phyloP scores from a whole-genome alignment of 53 echinoderm and acorn worm genomes.

The Hippasteria phrygiana region DNA sequence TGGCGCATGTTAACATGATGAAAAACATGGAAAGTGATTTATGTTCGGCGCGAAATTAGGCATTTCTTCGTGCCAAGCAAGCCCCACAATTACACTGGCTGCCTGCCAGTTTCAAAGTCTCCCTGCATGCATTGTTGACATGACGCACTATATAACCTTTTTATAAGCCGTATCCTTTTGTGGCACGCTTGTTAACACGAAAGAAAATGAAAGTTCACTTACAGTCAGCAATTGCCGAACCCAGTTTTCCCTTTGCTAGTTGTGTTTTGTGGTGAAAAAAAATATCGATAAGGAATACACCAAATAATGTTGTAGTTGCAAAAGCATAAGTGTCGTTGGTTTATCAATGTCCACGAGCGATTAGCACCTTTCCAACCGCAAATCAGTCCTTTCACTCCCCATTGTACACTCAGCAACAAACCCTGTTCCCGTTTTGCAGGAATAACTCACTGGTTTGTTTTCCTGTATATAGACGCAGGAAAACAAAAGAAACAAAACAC shows the following conservation, averaged over 20 bases:
- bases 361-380: slow-evolving; percentile 25
- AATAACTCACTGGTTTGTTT: slow-evolving; percentile 30
- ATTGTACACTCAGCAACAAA: slow-evolving; percentile 19
- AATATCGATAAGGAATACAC: not conserved
- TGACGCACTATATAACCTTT: too few species aligned
- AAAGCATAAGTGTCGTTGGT: not conserved
- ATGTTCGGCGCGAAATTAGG: not conserved
- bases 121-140: too few species aligned
- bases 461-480: slow-evolving; percentile 23
- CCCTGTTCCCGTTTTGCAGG: not conserved
- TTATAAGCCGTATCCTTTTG: too few species aligned
- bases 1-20: not conserved
- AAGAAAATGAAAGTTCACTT: not conserved
- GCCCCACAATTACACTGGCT: too few species aligned
- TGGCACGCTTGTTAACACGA: not conserved
- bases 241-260: not conserved
- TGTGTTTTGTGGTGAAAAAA: not conserved
- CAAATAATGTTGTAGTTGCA: not conserved
- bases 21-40: not conserved
- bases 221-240: not conserved
- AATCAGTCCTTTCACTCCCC: slow-evolving; percentile 26
- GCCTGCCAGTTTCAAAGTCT: too few species aligned
- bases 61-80: too few species aligned
- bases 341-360: slow-evolving; percentile 17
- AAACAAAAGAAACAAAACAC: slow-evolving; percentile 27